phyloP scores from a whole-genome alignment of 2,113 vertebrate species.

The Lophotis ruficrista region DNA sequence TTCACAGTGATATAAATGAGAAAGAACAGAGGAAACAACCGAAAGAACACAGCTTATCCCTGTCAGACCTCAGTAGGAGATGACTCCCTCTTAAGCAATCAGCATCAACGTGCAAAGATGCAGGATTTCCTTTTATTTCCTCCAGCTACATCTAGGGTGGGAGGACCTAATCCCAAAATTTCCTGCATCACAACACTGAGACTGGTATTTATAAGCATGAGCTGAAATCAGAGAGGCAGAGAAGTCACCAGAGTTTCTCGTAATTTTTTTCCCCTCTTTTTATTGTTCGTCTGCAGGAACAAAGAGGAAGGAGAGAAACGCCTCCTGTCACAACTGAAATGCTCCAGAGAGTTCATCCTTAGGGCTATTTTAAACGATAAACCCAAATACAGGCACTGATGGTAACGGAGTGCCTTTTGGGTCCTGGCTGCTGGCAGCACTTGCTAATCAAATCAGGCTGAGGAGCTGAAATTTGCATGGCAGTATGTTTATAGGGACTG shows the following conservation, averaged over 20 bases:
- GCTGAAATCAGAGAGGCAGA: not conserved
- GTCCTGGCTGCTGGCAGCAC: not conserved
- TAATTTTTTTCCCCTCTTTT: not conserved
- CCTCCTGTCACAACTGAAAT: not conserved
- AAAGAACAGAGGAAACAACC: not conserved
- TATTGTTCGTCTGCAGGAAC: not conserved
- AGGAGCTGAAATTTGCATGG: not conserved
- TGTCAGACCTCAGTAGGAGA: not conserved
- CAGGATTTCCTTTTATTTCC: not conserved
- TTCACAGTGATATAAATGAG: not conserved
- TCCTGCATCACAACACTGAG: not conserved
- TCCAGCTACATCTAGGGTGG: not conserved
- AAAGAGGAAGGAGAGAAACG: not conserved
- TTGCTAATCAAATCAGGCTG: not conserved
- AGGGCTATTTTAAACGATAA: not conserved
- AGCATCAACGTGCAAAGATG: accelerated
- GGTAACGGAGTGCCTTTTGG: not conserved
- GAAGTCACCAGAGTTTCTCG: not conserved
- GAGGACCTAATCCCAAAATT: not conserved
- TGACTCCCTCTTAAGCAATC: not conserved
- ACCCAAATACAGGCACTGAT: not conserved
- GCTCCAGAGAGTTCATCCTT: not conserved
- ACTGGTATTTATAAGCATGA: not conserved
- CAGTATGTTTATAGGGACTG: not conserved
- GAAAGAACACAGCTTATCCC: not conserved